Base-by-base conservation (phyloP, 53 echinoderm and acorn worm species). In the Pentamera pediparva region DNA sequence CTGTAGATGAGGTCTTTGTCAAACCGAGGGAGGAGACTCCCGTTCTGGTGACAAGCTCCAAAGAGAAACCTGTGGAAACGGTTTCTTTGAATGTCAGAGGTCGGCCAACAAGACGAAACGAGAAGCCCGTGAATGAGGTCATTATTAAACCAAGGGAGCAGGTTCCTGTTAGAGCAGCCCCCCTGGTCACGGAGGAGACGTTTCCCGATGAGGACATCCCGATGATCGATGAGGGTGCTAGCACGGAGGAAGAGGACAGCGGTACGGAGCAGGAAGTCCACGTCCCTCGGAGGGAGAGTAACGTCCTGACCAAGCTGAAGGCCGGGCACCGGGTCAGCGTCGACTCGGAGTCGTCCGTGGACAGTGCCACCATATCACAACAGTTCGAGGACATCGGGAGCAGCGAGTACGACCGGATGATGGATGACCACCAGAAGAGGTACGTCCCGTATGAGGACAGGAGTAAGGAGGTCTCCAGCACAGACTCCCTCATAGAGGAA, bases 321-420 rank as follows among this genome's bases (percentile, higher is more conserved):
- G 60, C 82, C 6, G 87, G 90, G 26, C 69, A 69, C 5, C 81
- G 85, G 37, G 60, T 63, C 18, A 90, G 80, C 61, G 69, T 87
- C 15, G 89, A 86, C 59, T 93, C 93, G 1, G 82, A 89, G 18
- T 94, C 94, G 27, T 84, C 90, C 0, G 56, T 94, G 12, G 94
- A 94, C 79, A 94, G 94, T 56, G 63, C 70, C 20, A 70, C 59
- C 34, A 61, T 94, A 8, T 51, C 87, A 32, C 75, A 77, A 37
- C 89, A 89, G 8, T 94, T 94, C 61, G 94, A 94, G 11, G 94
- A 94, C 39, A 94, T 94, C 43, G 69, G 75, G 3, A 43, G 76
- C n/a, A 87, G 90, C 77, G 86, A 94, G 59, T 60, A 79, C 49
- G 35, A 53, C 39, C 78, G 86, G 56, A 76, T 87, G 40, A 76